phyloP scores from a whole-genome alignment of 1,140 invertebrate genomes.

The Lasioglossum albipes region DNA sequence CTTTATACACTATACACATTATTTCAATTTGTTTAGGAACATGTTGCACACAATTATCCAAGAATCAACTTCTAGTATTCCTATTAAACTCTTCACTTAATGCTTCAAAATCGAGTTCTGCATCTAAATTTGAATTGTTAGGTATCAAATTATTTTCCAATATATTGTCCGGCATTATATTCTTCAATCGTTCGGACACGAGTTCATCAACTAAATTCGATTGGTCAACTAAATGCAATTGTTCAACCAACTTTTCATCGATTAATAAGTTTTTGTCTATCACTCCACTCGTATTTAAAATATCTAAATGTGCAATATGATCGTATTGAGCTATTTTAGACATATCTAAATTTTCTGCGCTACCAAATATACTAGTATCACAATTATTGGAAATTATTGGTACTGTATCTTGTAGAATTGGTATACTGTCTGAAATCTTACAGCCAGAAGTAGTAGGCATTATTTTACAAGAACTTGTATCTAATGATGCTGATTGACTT shows the following conservation, averaged over 20 bases:
- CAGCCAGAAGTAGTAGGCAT: conserved; percentile 40
- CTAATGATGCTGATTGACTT: conserved; percentile 35
- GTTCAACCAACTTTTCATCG: conserved; percentile 76
- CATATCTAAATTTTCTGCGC: conserved; percentile 72
- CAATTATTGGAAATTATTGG: conserved; percentile 53
- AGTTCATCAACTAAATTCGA: conserved; percentile 74
- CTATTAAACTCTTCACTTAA: conserved; percentile 72
- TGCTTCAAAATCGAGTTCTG: conserved; percentile 71
- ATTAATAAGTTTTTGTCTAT: conserved; percentile 77
- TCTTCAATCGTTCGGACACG: conserved; percentile 75
- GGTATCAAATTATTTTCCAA: conserved; percentile 73
- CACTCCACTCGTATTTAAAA: conserved; percentile 71
- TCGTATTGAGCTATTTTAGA: conserved; percentile 72
- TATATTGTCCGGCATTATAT: conserved; percentile 75
- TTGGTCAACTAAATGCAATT: conserved; percentile 73
- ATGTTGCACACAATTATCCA: conserved; percentile 12
- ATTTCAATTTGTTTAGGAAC: conserved; percentile 40
- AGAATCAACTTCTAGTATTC: conserved; percentile 71
- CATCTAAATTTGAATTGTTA: conserved; percentile 68
- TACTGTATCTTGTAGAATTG: conserved; percentile 58
- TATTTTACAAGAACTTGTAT: conserved; percentile 48
- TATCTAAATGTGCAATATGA: conserved; percentile 74
- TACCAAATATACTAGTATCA: conserved; percentile 73
- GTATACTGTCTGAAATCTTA: conserved; percentile 58
- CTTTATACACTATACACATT: conserved; percentile 50